These are phyloP conservation scores for Druceiella hillmani DNA, from an alignment of 2,888 invertebrate species.

Conservation along the genomic window DNA sequence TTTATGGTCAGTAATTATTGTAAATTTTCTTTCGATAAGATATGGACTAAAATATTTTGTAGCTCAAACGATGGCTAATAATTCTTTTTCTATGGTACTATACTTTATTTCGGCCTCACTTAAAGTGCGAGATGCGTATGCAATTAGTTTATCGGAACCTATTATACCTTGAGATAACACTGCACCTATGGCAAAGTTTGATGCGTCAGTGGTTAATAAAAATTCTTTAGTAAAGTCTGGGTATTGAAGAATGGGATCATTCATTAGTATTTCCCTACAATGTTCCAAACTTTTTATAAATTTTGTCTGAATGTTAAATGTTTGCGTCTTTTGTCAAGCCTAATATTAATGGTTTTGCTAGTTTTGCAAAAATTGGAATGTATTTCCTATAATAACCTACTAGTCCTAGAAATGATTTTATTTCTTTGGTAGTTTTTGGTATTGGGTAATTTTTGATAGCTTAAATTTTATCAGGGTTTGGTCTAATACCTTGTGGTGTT, in stretches of 20 bases:
- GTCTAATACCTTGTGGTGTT: conserved; percentile 23
- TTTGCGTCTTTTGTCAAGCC: conserved; percentile 13
- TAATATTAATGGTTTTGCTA: conserved; percentile 21
- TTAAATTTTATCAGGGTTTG: conserved; percentile 25
- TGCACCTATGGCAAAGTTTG: conserved; percentile 18
- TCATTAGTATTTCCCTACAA: conserved; percentile 15
- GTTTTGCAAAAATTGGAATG: conserved; percentile 18
- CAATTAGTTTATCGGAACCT: conserved; percentile 19
- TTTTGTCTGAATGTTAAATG: no score
- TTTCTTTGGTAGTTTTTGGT: conserved; percentile 19
- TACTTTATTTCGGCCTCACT: conserved; percentile 22
- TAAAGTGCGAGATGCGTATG: conserved; percentile 24
- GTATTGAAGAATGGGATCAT: conserved; percentile 18
- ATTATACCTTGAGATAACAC: conserved; percentile 18
- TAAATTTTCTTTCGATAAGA: conserved; percentile 10
- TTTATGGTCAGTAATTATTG: conserved; percentile 2
- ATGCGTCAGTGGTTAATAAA: conserved; percentile 19
- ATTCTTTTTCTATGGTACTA: conserved; percentile 18
- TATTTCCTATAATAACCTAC: conserved; percentile 12
- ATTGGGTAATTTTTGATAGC: conserved; percentile 21
- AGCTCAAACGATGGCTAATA: conserved; percentile 15
- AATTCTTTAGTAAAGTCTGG: conserved; percentile 21
- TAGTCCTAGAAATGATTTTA: no score
- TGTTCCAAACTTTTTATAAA: conserved; percentile 20
- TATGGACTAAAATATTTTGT: conserved; percentile 15